Conservation (phyloP, 2,113 vertebrate species). For the human region GRCh38 chr3:21132501-21133000, state of each 20-base stretch:
- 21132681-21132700: not conserved
- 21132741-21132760: not conserved
- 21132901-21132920: not conserved
- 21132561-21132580: not conserved
- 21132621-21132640: not conserved
- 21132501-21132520: not conserved
- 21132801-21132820: not conserved
- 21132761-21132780: not conserved
- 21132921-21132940: not conserved
- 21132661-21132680: not conserved
- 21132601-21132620: not conserved
- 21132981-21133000: constrained; percentile 10
- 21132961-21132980: not conserved
- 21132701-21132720: not conserved
- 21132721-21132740: not conserved
- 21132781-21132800: not conserved
- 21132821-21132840: not conserved
- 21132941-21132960: not conserved
- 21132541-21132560: not conserved
- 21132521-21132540: not conserved
- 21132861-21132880: not conserved
- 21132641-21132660: not conserved
- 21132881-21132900: not conserved
- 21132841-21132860: not conserved
- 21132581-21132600: not conserved